A percentile compares a stretch with the other conserved stretches of the same genome.
phyloP scores from a whole-genome alignment of 92 coral and sea anemone species.

The Phymanthus crucifer region DNA sequence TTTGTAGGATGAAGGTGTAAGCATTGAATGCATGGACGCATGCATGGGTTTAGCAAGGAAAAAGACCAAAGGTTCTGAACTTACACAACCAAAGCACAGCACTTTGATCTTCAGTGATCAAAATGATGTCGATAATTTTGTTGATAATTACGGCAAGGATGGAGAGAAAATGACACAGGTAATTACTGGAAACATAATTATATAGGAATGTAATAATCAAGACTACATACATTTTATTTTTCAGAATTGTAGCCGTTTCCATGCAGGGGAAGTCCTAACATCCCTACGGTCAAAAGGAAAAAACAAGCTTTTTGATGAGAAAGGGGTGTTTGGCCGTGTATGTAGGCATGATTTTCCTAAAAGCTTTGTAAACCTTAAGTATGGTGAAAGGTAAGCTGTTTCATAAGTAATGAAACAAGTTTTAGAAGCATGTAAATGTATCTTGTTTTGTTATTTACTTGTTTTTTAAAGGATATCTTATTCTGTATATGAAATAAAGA shows the following conservation, averaged over 20 bases:
- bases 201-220: not conserved
- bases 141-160: slow-evolving; percentile 16
- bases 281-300: not conserved
- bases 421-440: no score
- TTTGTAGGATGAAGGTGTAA: slow-evolving; percentile 4
- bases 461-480: not conserved
- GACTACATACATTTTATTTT: not conserved
- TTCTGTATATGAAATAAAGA: not conserved
- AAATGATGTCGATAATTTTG: slow-evolving; percentile 31
- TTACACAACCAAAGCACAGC: not conserved
- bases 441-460: no score
- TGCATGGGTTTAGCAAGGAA: slow-evolving; percentile 34
- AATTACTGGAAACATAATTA: not conserved
- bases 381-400: not conserved
- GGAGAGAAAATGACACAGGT: not conserved
- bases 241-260: not conserved
- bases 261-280: not conserved
- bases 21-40: slow-evolving; percentile 31
- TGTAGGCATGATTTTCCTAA: not conserved
- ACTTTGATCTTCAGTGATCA: slow-evolving; percentile 24
- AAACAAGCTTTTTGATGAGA: not conserved
- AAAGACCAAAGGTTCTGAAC: slow-evolving; percentile 17
- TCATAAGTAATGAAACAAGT: no score
- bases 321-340: not conserved
- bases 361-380: not conserved